Evolutionary conservation across 2,888 invertebrate genomes (phyloP), one percentile per base, ranked within the genome.

Genomic region (Metalampra italica): DNA sequence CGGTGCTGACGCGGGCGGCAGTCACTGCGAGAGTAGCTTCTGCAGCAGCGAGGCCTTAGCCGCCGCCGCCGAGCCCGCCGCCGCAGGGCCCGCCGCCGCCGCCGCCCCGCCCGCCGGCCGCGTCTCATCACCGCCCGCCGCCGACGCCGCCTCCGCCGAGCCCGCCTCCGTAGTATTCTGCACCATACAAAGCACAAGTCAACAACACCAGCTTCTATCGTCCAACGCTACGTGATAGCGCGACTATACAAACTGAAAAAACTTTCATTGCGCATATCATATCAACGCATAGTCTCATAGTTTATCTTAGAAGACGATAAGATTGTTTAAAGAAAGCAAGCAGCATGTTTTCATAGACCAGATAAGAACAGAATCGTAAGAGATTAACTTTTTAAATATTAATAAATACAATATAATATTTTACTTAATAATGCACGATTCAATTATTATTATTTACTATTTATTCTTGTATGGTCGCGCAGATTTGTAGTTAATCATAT

Each of bases 21-120:
- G 51, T 93, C 92, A 94, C 92, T 96, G 95, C 67, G 96, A 96
- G 76, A 96, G 91, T 78, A 96, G 91, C 88, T 96, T 95, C 91
- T 96, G 95, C 71, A 96, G 92, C 80, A 96, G 91, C 77, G 95
- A 95, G 67, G 95, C 94, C 80, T 92, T 94, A 87, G 93, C 60
- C 49, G 65, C 63, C 57, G 71, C 63, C 59, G 64, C 61, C 49
- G 56, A 55, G 51, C 59, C 51, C 49, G 56, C 57, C 55, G 55
- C 61, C 53, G 53, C 62, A 50, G 46, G 62, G 49, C 48, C 62
- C 54, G 47, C 60, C 59, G 47, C 58, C 52, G 52, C 59, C 56
- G 39, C 64, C 56, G 59, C 60, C 60, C 53, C 67, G 46, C 45
- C 65, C 60, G 56, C 68, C 51, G 56, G 64, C 59, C 53, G 65